These are phyloP conservation scores for Centrocercus urophasianus DNA, from an alignment of 2,113 vertebrate genomes.

Conservation along the genomic window DNA sequence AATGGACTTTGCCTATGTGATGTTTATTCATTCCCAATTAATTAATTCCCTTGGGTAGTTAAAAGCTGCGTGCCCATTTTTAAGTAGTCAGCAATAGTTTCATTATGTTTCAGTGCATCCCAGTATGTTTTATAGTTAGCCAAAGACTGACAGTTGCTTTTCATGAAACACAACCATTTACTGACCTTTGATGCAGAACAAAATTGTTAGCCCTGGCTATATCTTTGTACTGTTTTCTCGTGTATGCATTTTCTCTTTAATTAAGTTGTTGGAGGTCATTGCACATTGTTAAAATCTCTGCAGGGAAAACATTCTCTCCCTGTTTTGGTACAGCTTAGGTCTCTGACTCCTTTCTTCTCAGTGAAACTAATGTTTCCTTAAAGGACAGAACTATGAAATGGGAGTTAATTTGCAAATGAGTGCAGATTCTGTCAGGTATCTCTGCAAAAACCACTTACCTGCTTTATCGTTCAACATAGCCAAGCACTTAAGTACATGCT, in stretches of 20 bases:
- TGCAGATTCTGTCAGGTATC: background rate
- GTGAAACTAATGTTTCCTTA: background rate
- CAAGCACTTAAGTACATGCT: background rate
- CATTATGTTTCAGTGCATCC: background rate
- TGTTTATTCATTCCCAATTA: background rate
- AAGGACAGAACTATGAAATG: background rate
- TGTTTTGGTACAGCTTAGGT: background rate
- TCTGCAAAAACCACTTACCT: background rate
- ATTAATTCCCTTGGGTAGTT: slow-evolving; percentile 27
- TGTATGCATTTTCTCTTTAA: slow-evolving; percentile 14
- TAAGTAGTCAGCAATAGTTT: background rate
- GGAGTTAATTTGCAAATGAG: background rate
- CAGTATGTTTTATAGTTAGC: background rate
- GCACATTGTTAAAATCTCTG: background rate
- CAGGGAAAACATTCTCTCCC: background rate
- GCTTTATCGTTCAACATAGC: background rate
- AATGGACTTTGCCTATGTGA: background rate
- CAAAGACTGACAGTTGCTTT: slow-evolving; percentile 2
- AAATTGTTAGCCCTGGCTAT: background rate
- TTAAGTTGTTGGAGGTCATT: background rate
- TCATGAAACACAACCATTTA: background rate
- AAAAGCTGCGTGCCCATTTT: background rate
- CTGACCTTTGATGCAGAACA: slow-evolving; percentile 36
- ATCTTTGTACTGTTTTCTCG: background rate
- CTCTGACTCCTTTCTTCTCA: background rate